These are phyloP conservation scores for silkworm (Bombyx mori) DNA, from an alignment of 1,140 invertebrate species.

Conservation along the genomic window DNA sequence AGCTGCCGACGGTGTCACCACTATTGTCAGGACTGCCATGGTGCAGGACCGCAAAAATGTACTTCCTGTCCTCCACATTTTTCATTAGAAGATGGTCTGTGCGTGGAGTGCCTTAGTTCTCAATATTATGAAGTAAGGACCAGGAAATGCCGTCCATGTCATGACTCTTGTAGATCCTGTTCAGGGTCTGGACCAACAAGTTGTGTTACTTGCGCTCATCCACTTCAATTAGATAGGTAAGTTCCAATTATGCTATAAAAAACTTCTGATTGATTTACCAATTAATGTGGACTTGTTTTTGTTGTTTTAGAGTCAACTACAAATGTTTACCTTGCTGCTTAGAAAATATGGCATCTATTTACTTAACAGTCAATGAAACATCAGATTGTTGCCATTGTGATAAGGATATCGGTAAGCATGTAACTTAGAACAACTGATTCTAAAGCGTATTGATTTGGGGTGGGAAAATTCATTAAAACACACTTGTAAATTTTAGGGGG, in stretches of 20 bases:
- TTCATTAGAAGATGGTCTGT: constrained; percentile 79
- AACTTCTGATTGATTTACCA: background rate
- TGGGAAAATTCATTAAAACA: background rate
- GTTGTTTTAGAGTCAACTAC: constrained; percentile 72
- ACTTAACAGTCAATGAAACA: constrained; percentile 43
- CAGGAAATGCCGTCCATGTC: constrained; percentile 79
- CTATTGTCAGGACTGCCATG: constrained; percentile 81
- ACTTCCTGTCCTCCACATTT: constrained; percentile 79
- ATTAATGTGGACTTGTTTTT: background rate
- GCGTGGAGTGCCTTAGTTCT: constrained; percentile 79
- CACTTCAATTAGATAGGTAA: constrained; percentile 76
- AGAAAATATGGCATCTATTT: constrained; percentile 46
- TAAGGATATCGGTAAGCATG: constrained; percentile 74
- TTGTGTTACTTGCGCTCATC: constrained; percentile 77
- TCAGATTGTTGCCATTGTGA: constrained; percentile 77
- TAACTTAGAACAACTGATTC: background rate
- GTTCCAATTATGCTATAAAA: background rate
- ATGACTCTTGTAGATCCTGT: constrained; percentile 79
- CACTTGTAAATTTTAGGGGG: constrained; percentile 35
- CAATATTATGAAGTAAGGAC: constrained; percentile 80
- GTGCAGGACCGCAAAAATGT: constrained; percentile 75
- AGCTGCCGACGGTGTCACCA: constrained; percentile 88
- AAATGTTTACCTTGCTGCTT: constrained; percentile 81
- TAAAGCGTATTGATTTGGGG: background rate
- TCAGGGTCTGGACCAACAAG: constrained; percentile 78